These are phyloP conservation scores for Opisthocomus hoazin DNA, from an alignment of 2,113 vertebrate species.

Conservation along the genomic window DNA sequence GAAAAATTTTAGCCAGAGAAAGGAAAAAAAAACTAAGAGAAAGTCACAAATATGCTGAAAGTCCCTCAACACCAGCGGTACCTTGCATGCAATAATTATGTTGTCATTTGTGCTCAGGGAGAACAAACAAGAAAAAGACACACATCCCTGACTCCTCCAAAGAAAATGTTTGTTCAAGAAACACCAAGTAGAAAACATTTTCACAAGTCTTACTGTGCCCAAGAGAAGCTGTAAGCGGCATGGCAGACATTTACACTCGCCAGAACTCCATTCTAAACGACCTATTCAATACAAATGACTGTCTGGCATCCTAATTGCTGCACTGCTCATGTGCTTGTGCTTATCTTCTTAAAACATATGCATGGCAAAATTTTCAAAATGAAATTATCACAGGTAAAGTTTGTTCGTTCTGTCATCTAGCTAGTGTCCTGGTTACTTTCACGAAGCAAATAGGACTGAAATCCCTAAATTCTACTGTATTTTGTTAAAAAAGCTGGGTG, in stretches of 20 bases:
- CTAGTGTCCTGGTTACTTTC: not conserved
- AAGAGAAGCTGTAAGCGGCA: constrained; percentile 38
- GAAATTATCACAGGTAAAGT: not conserved
- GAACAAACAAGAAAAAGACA: constrained; percentile 33
- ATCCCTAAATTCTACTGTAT: not conserved
- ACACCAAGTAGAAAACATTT: constrained; percentile 53
- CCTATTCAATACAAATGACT: constrained; percentile 38
- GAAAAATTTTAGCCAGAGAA: not conserved
- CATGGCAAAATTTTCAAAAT: not conserved
- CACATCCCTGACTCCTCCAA: not conserved
- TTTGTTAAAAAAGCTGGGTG: not conserved
- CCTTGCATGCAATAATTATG: not conserved
- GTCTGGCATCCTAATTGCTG: constrained; percentile 3
- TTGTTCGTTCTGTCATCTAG: not conserved
- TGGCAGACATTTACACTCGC: constrained; percentile 32
- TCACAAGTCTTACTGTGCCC: constrained; percentile 57
- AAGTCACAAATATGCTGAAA: not conserved
- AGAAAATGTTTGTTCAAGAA: constrained; percentile 58
- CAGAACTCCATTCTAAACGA: constrained; percentile 44
- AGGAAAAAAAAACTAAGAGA: not conserved
- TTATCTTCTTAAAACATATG: not conserved
- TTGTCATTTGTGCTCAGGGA: constrained; percentile 31
- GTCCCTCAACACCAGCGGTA: constrained; percentile 1
- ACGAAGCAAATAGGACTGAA: not conserved
- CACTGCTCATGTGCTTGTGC: not conserved